Conservation (phyloP, 2,113 vertebrate species). For the Corythornis vintsioides region DNA sequence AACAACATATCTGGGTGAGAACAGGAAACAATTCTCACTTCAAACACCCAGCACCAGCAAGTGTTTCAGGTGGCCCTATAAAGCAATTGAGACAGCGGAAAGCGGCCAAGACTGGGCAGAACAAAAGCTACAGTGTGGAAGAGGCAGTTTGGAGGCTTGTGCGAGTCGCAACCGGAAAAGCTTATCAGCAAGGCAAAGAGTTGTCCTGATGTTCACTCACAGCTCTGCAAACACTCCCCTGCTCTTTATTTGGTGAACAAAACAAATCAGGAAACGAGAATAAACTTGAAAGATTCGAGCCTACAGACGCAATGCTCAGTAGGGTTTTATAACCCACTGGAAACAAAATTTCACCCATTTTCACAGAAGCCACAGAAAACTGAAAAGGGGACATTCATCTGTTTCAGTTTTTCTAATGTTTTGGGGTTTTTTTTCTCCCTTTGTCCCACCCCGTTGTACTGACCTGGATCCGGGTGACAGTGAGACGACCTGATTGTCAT, state of each 20-base stretch:
- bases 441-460: background rate
- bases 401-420: background rate
- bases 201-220: background rate
- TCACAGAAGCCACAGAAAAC: background rate
- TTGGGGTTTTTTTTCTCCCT: background rate
- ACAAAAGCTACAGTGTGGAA: background rate
- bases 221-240: conserved; percentile 24
- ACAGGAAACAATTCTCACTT: conserved; percentile 29
- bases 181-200: background rate
- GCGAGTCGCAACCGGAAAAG: background rate
- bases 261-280: background rate
- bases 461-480: conserved; percentile 92
- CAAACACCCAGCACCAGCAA: background rate
- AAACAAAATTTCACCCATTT: background rate
- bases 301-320: background rate
- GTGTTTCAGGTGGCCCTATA: background rate
- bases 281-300: background rate
- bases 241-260: background rate
- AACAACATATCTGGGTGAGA: conserved; percentile 81
- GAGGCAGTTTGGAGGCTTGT: background rate
- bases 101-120: background rate
- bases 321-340: background rate
- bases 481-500: conserved; percentile 91
- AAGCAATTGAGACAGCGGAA: background rate
- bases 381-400: background rate